Evolutionary conservation across 2,797 vertebrate species (phyloP).

Genomic region (Psittacula echo): DNA sequence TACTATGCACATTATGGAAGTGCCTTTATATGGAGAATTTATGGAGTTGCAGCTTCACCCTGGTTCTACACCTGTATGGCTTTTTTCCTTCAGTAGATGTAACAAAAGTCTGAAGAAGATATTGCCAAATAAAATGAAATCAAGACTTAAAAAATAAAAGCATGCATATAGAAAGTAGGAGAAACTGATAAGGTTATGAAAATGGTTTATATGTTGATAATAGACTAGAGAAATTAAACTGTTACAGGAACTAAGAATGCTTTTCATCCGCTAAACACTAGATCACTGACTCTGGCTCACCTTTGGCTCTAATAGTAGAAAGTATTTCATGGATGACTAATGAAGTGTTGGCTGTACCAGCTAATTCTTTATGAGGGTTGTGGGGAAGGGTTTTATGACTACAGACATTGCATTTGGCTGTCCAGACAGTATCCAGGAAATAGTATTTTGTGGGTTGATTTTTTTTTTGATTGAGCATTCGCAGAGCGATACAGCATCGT

Average conservation of each 20-base stretch:
- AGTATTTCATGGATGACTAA: conserved; percentile 33
- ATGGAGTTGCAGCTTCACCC: not conserved
- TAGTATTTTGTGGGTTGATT: not conserved
- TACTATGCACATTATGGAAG: not conserved
- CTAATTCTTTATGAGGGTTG: not conserved
- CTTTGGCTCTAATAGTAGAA: conserved; percentile 18
- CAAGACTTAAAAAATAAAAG: not conserved
- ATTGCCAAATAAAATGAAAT: not conserved
- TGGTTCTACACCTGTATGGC: not conserved
- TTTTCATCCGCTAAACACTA: conserved; percentile 30
- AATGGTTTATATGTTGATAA: not conserved
- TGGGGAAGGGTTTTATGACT: not conserved
- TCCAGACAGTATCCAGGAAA: not conserved
- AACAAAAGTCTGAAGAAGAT: not conserved
- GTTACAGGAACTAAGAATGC: conserved; percentile 19
- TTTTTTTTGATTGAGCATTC: not conserved
- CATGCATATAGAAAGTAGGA: not conserved
- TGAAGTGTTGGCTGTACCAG: conserved; percentile 10
- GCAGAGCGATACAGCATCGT: not conserved
- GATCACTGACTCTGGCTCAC: conserved; percentile 8
- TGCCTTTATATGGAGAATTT: conserved; percentile 11
- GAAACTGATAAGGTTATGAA: not conserved
- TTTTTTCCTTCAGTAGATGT: not conserved
- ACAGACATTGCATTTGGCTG: not conserved
- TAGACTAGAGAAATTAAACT: not conserved